Conservation (phyloP, 2,797 vertebrate species). For the Tinamus major region DNA sequence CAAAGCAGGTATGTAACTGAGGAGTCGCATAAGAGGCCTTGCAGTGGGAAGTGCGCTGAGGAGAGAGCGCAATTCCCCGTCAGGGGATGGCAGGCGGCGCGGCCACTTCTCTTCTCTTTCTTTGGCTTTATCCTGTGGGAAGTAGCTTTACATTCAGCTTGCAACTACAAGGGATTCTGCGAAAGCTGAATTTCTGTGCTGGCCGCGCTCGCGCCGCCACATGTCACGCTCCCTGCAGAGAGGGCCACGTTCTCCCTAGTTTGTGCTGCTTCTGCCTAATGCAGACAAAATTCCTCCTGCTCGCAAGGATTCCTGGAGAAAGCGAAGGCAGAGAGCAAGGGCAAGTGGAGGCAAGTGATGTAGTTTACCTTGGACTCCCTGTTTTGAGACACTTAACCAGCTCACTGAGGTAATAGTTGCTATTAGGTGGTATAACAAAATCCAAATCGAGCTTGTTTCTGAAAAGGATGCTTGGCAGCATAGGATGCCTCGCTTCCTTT, state of each 20-base stretch:
- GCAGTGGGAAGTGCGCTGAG: constrained; percentile 21
- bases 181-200: constrained; percentile 44
- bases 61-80: neutral
- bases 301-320: constrained; percentile 42
- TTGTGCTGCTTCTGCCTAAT: constrained; percentile 49
- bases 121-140: constrained; percentile 50
- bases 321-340: constrained; percentile 46
- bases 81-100: neutral
- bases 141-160: constrained; percentile 56
- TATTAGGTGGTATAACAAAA: constrained; percentile 47
- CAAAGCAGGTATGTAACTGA: neutral
- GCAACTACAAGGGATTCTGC: constrained; percentile 52
- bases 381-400: constrained; percentile 21
- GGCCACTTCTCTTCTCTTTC: neutral
- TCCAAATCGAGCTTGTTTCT: constrained; percentile 8
- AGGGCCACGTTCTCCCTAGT: constrained; percentile 52
- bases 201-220: neutral
- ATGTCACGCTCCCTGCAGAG: neutral
- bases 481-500: neutral
- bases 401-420: neutral
- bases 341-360: neutral
- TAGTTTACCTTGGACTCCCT: constrained; percentile 33
- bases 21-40: neutral
- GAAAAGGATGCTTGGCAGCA: neutral
- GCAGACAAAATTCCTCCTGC: constrained; percentile 54